Base-by-base conservation (phyloP, 2,797 vertebrate species). In the Columba guinea region DNA sequence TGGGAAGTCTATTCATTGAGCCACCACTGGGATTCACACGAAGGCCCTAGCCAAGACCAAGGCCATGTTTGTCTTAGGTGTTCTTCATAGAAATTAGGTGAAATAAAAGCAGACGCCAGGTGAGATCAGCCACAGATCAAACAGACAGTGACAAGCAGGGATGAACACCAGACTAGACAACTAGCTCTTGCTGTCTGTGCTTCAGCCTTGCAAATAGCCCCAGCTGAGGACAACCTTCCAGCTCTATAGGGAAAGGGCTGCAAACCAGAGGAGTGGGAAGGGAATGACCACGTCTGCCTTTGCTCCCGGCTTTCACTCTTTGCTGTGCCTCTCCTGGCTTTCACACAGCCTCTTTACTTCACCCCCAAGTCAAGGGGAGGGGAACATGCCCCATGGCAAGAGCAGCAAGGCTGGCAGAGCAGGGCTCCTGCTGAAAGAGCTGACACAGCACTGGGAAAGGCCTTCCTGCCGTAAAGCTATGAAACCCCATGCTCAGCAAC, bases 401-500 rank as follows among this genome's bases (percentile, higher is more conserved):
- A 83, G 80, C 83, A 67, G 94, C 52, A 56, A 77, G 94, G 94
- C 91, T 93, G 93, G 95, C 91, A 92, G 87, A 94, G 91, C 84
- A 69, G 87, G 89, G 88, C 86, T 92, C 20, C 56, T n/a, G 86
- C 84, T 21, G 52, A 74, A 97, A 97, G 95, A 95, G 97, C 97
- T 97, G 97, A 98, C 92, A 44, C 93, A 96, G 97, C 95, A 87
- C 80, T 83, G 94, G 91, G 34, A 92, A 35, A 63, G 90, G 82
- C 86, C 92, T 94, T 88, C 94, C 95, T 84, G 93, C 96, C 96
- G 95, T 49, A 92, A 97, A 96, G 82, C 94, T 79, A 30, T 12
- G 69, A 97, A 98, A 96, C 64, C 94, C 94, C 83, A 6, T 90
- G 96, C 97, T 98, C 97, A 98, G 98, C 97, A 98, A 96, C 94